A percentile compares a stretch with the other conserved stretches of the same genome.
Evolutionary conservation across 2,797 vertebrate genomes (phyloP).

Genomic region (Antrozous pallidus): DNA sequence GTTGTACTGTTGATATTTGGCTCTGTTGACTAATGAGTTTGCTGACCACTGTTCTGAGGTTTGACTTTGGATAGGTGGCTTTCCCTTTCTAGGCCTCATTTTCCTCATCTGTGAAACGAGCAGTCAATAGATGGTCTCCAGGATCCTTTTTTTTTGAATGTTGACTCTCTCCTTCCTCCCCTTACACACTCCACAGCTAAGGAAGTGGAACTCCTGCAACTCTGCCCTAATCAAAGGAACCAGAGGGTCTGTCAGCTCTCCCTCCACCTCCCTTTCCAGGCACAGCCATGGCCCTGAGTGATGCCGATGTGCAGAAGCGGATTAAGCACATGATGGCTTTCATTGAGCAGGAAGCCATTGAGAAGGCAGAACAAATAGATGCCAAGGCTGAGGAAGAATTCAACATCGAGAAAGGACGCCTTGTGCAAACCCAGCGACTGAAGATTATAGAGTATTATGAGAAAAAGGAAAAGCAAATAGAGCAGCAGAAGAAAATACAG

Average conservation of each 20-base stretch:
- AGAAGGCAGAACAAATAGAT: slow-evolving; percentile 97
- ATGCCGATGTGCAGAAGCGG: slow-evolving; percentile 78
- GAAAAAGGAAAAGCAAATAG: slow-evolving; percentile 98
- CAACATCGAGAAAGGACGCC: slow-evolving; percentile 96
- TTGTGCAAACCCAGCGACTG: slow-evolving; percentile 95
- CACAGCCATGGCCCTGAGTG: slow-evolving; percentile 63
- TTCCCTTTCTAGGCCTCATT: not conserved
- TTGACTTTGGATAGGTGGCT: not conserved
- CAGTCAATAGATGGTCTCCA: not conserved
- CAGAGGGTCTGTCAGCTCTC: not conserved
- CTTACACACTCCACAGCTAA: not conserved
- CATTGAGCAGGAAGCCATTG: slow-evolving; percentile 97
- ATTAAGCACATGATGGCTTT: slow-evolving; percentile 99
- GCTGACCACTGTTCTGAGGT: too few relatives aligned
- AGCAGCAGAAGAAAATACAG: slow-evolving; percentile 98
- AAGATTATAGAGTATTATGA: slow-evolving; percentile 99
- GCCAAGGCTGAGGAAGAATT: slow-evolving; percentile 99
- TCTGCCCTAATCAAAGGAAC: not conserved
- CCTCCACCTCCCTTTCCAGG: not conserved
- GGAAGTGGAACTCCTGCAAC: not conserved
- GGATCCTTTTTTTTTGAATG: not conserved
- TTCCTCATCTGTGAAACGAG: not conserved
- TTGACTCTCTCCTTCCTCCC: not conserved
- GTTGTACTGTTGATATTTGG: too few relatives aligned
- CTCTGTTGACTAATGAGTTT: too few relatives aligned